phyloP scores from a whole-genome alignment of 1,140 invertebrate genomes.

The Plectus sambesii region DNA sequence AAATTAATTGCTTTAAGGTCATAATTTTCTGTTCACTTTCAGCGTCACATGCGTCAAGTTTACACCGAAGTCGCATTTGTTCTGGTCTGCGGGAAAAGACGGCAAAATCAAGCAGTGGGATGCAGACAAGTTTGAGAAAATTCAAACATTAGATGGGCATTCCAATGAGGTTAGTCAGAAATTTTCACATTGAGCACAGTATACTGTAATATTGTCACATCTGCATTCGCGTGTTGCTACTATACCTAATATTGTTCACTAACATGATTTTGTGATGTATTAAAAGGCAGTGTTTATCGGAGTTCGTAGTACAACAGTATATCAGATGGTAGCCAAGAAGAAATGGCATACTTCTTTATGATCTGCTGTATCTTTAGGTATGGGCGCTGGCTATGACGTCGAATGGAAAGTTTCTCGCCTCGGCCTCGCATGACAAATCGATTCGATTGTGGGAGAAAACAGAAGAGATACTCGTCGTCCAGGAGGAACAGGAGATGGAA shows the following conservation, averaged over 20 bases:
- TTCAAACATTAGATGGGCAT: slow-evolving; percentile 57
- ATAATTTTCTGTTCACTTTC: slow-evolving; percentile 29
- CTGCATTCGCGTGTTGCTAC: no score
- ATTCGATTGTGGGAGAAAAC: slow-evolving; percentile 74
- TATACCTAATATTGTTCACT: no score
- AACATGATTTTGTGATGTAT: background rate
- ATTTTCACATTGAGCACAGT: no score
- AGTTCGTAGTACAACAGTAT: background rate
- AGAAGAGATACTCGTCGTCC: slow-evolving; percentile 73
- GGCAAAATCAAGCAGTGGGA: slow-evolving; percentile 92
- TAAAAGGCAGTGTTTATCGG: background rate
- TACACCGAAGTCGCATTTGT: slow-evolving; percentile 75
- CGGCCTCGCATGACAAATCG: slow-evolving; percentile 75
- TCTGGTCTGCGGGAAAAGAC: slow-evolving; percentile 85
- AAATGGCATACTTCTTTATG: no score
- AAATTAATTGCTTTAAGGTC: no score
- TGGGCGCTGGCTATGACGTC: slow-evolving; percentile 64
- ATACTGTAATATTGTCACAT: no score
- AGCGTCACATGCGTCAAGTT: slow-evolving; percentile 77
- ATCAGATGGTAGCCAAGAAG: no score
- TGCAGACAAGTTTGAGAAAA: slow-evolving; percentile 67
- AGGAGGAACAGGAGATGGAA: slow-evolving; percentile 70
- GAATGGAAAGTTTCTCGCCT: slow-evolving; percentile 66
- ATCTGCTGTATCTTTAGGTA: slow-evolving; percentile 58
- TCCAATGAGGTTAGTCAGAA: slow-evolving; percentile 35